Conservation (phyloP, 2,888 invertebrate species). For the Brenthis daphne region DNA sequence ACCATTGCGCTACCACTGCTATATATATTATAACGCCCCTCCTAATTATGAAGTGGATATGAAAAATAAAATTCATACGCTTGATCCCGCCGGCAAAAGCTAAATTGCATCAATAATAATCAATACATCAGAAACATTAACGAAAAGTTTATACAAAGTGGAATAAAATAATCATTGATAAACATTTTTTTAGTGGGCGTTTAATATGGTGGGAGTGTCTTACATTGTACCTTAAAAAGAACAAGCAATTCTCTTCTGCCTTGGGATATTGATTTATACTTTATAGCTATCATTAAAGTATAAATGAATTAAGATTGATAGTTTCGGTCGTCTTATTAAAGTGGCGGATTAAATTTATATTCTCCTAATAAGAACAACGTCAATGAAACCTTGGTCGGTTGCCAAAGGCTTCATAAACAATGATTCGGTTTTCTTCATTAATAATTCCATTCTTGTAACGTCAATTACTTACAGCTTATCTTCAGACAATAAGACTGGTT, state of each 20-base stretch:
- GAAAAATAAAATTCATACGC: no score
- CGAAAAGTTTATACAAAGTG: background rate
- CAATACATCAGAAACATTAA: no score
- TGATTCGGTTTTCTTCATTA: slow-evolving; percentile 30
- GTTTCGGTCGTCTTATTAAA: slow-evolving; percentile 17
- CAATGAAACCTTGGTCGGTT: slow-evolving; percentile 21
- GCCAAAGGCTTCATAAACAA: slow-evolving; percentile 29
- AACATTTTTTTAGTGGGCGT: slow-evolving; percentile 7
- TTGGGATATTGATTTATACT: slow-evolving; percentile 14
- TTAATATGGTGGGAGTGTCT: slow-evolving; percentile 5
- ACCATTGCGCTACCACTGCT: no score
- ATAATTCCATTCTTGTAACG: slow-evolving; percentile 32
- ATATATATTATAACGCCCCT: no score
- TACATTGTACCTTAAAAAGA: slow-evolving; percentile 25
- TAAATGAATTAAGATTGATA: slow-evolving; percentile 27
- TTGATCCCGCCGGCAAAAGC: no score
- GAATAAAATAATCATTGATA: background rate
- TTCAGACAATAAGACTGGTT: slow-evolving; percentile 30
- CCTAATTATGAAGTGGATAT: no score
- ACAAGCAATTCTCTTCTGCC: slow-evolving; percentile 23
- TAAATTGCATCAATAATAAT: no score
- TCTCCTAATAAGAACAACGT: slow-evolving; percentile 15
- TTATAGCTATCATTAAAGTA: slow-evolving; percentile 19
- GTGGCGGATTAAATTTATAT: slow-evolving; percentile 23
- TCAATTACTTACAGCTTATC: slow-evolving; percentile 39